These are phyloP conservation scores for Chelon labrosus DNA, from an alignment of 2,797 vertebrate genomes.

Conservation along the genomic window DNA sequence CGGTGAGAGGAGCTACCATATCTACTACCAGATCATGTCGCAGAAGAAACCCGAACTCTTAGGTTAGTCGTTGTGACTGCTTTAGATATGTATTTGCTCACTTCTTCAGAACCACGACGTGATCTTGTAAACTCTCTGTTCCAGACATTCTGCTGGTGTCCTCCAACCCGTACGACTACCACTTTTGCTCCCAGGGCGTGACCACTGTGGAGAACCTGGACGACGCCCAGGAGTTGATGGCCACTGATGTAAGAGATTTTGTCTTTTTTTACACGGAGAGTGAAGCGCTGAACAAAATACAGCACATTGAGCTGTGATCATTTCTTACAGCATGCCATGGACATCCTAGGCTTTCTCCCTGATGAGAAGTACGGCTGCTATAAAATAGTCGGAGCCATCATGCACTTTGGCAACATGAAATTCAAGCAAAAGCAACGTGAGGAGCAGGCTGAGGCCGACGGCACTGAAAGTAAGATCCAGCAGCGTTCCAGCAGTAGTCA, in stretches of 20 bases:
- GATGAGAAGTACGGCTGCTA: constrained; percentile 95
- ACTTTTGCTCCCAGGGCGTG: constrained; percentile 96
- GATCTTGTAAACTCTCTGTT: constrained; percentile 16
- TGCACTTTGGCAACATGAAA: constrained; percentile 98
- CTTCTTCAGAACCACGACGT: background rate
- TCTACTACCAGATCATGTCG: constrained; percentile 97
- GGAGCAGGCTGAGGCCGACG: constrained; percentile 92
- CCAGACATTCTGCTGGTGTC: constrained; percentile 95
- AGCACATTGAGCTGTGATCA: background rate
- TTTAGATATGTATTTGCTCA: background rate
- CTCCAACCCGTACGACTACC: constrained; percentile 95
- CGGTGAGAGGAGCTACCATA: constrained; percentile 93
- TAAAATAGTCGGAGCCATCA: constrained; percentile 94
- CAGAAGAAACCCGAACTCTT: constrained; percentile 95
- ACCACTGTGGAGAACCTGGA: constrained; percentile 93
- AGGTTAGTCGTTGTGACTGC: constrained; percentile 74
- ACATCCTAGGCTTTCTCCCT: constrained; percentile 91
- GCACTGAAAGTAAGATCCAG: constrained; percentile 91
- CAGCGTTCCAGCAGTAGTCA: background rate
- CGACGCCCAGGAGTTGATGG: constrained; percentile 91
- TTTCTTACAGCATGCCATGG: constrained; percentile 90
- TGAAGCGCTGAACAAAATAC: background rate
- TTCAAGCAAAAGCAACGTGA: constrained; percentile 96
- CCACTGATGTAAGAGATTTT: constrained; percentile 88
- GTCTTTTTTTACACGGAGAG: background rate